Base-by-base conservation (phyloP, 2,888 invertebrate species). In the Philopedon plagiatum region DNA sequence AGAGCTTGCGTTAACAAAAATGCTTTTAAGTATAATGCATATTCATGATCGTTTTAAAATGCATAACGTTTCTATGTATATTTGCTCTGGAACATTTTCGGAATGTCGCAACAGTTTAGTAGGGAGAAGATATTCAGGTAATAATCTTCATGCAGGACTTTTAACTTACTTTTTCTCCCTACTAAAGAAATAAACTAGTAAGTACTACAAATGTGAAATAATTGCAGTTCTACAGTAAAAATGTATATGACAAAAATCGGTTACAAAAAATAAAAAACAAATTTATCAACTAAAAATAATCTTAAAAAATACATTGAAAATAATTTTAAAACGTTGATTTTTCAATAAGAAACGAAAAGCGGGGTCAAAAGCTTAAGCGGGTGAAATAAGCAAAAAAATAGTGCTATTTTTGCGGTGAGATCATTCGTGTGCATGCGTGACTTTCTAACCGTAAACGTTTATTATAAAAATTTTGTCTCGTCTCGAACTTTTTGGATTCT, bases 341-440 rank as follows among this genome's bases (percentile, higher is more conserved):
- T 41, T 41, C n/a, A 19, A 13, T 57, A 34, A 57, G 15, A 23
- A 65, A 65, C 15, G 13, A 65, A 57, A 69, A 34, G 49, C 54
- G 18, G 46, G 37, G 41, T 26, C n/a, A 21, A 11, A 72, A 67
- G 72, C 72, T 18, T 9, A 72, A 66, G 71, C 71, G 21, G 21
- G 65, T 71, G 71, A 61, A 41, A 37, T 32, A 64, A 39, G 58
- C 57, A 58, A 58, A 56, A 54, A 49, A 63, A 37, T 32, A 18
- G 41, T 26, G 46, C 19, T 5, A 3, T 1, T 21, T 5, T 51
- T 49, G 62, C 57, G 37, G 66, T 66, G 66, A 66, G 26, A n/a
- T 62, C 34, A 62, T 56, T 49, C 63, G 2, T 19, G 70, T 70
- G 70, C 70, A 70, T 70, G 70, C 70, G 46, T 70, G 64, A 58